Evolutionary conservation across 1,140 invertebrate genomes (phyloP).

Genomic region (Pollicipes pollicipes): DNA sequence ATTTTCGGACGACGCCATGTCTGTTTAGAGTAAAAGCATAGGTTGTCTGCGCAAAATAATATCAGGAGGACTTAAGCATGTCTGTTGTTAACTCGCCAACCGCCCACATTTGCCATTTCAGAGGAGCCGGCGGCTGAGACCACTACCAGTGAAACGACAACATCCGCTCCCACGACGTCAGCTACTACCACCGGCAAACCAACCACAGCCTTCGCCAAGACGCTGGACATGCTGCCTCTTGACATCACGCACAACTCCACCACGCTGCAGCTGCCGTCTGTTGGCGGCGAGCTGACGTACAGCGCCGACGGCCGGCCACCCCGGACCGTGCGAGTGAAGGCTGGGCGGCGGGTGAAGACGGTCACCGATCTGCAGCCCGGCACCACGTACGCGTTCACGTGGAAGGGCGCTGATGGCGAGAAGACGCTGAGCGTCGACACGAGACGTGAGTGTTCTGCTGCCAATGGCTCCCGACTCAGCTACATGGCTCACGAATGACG

Average conservation of each 20-base stretch:
- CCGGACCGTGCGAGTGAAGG: constrained; percentile 18
- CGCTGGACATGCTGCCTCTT: not conserved
- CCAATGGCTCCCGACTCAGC: too few species aligned
- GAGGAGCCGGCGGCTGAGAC: too few species aligned
- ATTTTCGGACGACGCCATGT: too few species aligned
- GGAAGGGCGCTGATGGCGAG: constrained; percentile 14
- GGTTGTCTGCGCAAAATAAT: too few species aligned
- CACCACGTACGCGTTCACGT: constrained; percentile 22
- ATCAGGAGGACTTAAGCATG: too few species aligned
- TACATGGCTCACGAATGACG: too few species aligned
- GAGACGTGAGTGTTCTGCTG: constrained; percentile 7
- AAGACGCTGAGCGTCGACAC: constrained; percentile 15
- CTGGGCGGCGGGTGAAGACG: constrained; percentile 16
- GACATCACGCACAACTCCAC: constrained; percentile 18
- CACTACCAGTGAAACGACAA: too few species aligned
- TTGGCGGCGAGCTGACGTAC: constrained; percentile 18
- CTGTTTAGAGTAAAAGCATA: too few species aligned
- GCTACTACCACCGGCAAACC: not conserved
- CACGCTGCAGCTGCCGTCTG: constrained; percentile 18
- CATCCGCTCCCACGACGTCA: not conserved
- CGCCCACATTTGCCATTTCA: too few species aligned
- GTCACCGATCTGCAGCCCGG: constrained; percentile 17
- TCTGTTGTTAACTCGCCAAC: too few species aligned
- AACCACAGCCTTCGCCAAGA: not conserved
- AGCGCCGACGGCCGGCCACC: constrained; percentile 11